phyloP scores from a whole-genome alignment of 2,888 invertebrate genomes.

The Halictus quadricinctus region DNA sequence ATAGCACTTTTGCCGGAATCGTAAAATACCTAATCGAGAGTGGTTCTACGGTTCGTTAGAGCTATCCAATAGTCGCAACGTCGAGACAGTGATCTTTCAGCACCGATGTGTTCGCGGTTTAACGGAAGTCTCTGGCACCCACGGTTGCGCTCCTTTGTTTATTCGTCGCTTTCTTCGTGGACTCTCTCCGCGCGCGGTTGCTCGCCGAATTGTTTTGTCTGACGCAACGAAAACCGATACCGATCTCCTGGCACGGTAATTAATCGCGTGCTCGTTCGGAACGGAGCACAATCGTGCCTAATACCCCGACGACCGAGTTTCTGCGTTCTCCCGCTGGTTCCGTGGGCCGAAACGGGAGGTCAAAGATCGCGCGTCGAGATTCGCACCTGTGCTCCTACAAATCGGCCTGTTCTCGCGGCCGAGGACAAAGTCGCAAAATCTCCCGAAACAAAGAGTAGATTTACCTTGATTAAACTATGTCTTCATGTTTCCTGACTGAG shows the following conservation, averaged over 20 bases:
- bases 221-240: constrained; percentile 49
- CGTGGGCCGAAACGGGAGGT: neutral
- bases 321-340: neutral
- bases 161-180: constrained; percentile 22
- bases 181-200: constrained; percentile 12
- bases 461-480: neutral
- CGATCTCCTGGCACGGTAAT: constrained; percentile 54
- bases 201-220: constrained; percentile 30
- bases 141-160: constrained; percentile 24
- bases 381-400: neutral
- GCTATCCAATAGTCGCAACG: neutral
- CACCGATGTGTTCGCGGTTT: neutral
- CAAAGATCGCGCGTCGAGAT: neutral
- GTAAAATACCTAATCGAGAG: too few species aligned
- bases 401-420: neutral
- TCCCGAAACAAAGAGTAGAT: too few species aligned
- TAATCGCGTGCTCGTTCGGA: constrained; percentile 47
- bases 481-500: neutral
- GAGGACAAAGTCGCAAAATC: neutral
- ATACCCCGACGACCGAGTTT: constrained; percentile 42
- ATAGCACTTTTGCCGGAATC: too few species aligned
- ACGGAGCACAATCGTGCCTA: constrained; percentile 51
- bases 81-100: neutral
- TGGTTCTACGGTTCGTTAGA: neutral
- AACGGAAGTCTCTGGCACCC: constrained; percentile 26